Evolutionary conservation across 2,888 invertebrate species (phyloP), one percentile per base, ranked within the genome.

Genomic region (Agrotis segetum): DNA sequence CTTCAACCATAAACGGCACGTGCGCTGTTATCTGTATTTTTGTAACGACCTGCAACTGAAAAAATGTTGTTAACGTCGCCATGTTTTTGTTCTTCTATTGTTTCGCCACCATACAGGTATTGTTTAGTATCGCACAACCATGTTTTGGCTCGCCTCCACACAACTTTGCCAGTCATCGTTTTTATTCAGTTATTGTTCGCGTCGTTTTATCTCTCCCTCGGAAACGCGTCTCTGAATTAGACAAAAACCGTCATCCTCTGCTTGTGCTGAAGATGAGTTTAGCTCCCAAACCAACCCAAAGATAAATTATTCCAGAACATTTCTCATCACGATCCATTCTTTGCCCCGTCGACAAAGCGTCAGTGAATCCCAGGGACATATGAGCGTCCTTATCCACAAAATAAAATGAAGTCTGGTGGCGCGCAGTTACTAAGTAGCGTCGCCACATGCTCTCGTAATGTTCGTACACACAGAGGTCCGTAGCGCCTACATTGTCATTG

Each of bases 241-340:
- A 91, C 92, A 93, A 93, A 93, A 92, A 90, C 91, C 89, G 89
- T 91, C 91, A 92, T 91, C 89, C 88, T 88, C 88, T 88, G 87
- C 87, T 89, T 87, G 87, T 91, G 90, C 84, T 87, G 83, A 88
- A 91, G 91, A 92, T 88, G 88, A 91, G 92, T 90, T 92, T 91
- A 90, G 88, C 91, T 92, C 89, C 89, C 90, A 91, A 94, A 92
- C 92, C 92, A 91, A 93, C 92, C 92, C 89, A 87, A 92, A 92
- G 92, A 94, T 94, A 94, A 94, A 94, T 95, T 95, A 94, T 95
- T 94, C 92, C 89, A 88, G 90, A 90, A 92, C 92, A 94, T 95
- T 94, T 95, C 92, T 93, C 93, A 94, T 93, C 92, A 92, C 90
- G 91, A 92, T 90, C 90, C 89, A 92, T 93, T 94, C 92, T 94